These are phyloP conservation scores for Euschistus heros DNA, from an alignment of 1,140 invertebrate species.

Conservation along the genomic window DNA sequence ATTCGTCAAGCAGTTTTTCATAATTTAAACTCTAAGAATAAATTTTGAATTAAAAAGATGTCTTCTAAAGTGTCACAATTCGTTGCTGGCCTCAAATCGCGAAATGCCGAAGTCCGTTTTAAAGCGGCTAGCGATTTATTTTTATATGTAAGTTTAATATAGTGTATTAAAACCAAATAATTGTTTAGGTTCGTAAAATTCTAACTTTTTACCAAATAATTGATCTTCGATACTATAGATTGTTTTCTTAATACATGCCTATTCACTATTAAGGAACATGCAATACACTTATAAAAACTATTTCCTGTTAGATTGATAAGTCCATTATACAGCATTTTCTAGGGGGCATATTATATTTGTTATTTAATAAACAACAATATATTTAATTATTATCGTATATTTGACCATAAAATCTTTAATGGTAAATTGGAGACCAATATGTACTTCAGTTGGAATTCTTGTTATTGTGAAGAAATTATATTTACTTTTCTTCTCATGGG, in stretches of 20 bases:
- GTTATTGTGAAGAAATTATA: no score
- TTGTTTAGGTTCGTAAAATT: neutral
- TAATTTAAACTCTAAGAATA: no score
- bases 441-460: neutral
- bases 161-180: neutral
- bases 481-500: no score
- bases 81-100: slow-evolving; percentile 76
- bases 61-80: slow-evolving; percentile 61
- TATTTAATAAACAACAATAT: neutral
- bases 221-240: no score
- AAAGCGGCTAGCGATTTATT: slow-evolving; percentile 80
- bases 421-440: neutral
- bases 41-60: slow-evolving; percentile 35
- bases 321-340: no score
- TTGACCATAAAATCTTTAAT: neutral
- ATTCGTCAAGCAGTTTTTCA: no score
- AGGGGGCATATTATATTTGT: neutral
- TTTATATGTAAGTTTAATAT: slow-evolving; percentile 55
- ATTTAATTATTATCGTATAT: no score
- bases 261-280: no score
- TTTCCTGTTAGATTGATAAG: no score
- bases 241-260: no score
- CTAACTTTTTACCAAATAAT: no score
- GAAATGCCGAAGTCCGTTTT: slow-evolving; percentile 68
- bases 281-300: no score